These are phyloP conservation scores for Gymnothorax javanicus DNA, from an alignment of 2,797 vertebrate genomes.

Conservation along the genomic window DNA sequence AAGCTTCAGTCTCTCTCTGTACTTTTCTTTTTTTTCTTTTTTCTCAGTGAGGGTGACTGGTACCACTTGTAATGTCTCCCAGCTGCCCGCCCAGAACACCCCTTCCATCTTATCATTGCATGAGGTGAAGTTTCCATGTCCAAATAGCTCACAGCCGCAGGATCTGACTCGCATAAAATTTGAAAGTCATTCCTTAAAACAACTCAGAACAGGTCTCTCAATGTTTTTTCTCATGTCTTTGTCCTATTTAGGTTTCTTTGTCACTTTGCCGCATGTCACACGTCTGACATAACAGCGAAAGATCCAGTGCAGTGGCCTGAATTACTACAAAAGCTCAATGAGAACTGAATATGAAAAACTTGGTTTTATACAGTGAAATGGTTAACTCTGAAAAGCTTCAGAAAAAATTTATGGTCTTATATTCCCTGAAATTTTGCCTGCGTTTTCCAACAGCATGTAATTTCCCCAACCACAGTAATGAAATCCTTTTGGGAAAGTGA, in stretches of 20 bases:
- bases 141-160: slow-evolving; percentile 68
- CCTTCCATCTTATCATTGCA: slow-evolving; percentile 82
- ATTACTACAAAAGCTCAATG: not conserved
- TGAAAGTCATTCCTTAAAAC: slow-evolving; percentile 62
- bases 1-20: slow-evolving; percentile 70
- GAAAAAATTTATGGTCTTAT: not conserved
- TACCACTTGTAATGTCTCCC: slow-evolving; percentile 84
- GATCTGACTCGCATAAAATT: slow-evolving; percentile 65
- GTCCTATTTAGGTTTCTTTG: slow-evolving; percentile 52
- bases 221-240: slow-evolving; percentile 50
- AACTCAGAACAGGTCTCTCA: slow-evolving; percentile 49
- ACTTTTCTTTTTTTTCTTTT: slow-evolving; percentile 71
- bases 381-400: not conserved
- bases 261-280: slow-evolving; percentile 26
- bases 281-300: slow-evolving; percentile 24
- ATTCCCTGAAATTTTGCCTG: slow-evolving; percentile 16
- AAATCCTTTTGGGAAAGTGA: slow-evolving; percentile 26
- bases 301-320: not conserved
- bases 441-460: slow-evolving; percentile 26
- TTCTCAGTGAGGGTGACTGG: slow-evolving; percentile 83
- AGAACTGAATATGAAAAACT: not conserved
- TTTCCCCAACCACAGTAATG: slow-evolving; percentile 28
- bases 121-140: slow-evolving; percentile 91
- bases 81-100: slow-evolving; percentile 64
- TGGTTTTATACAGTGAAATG: not conserved